Evolutionary conservation across 2,888 invertebrate species (phyloP).

Genomic region (Mesorhabditis belari): DNA sequence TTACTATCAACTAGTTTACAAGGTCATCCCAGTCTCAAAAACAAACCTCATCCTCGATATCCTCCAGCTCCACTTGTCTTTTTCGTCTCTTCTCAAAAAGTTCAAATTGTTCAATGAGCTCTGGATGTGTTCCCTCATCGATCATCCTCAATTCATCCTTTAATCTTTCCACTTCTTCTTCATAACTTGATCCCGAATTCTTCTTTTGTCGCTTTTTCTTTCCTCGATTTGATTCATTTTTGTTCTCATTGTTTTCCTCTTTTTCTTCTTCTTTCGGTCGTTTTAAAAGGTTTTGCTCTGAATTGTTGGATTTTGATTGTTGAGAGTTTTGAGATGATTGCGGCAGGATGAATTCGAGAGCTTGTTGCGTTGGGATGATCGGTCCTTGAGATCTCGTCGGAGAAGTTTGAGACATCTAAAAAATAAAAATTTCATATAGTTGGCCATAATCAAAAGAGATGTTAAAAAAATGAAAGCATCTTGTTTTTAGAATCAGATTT

Average conservation of each 20-base stretch:
- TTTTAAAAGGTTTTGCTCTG: too few relatives aligned
- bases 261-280: too few relatives aligned
- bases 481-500: too few relatives aligned
- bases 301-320: too few relatives aligned
- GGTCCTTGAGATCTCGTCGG: background rate
- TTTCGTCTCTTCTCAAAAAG: background rate
- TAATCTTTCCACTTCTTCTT: background rate
- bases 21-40: too few relatives aligned
- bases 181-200: background rate
- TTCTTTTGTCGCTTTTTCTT: background rate
- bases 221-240: background rate
- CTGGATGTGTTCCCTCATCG: background rate
- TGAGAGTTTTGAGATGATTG: background rate
- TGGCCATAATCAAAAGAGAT: background rate
- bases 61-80: background rate
- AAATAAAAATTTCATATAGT: background rate
- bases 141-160: background rate
- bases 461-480: too few relatives aligned
- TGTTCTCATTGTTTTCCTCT: too few relatives aligned
- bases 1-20: too few relatives aligned
- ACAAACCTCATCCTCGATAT: background rate
- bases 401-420: background rate
- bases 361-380: background rate
- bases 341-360: background rate
- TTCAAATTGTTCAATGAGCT: background rate